Evolutionary conservation across 2,888 invertebrate species (phyloP).

Genomic region (Tetragnatha montana): DNA sequence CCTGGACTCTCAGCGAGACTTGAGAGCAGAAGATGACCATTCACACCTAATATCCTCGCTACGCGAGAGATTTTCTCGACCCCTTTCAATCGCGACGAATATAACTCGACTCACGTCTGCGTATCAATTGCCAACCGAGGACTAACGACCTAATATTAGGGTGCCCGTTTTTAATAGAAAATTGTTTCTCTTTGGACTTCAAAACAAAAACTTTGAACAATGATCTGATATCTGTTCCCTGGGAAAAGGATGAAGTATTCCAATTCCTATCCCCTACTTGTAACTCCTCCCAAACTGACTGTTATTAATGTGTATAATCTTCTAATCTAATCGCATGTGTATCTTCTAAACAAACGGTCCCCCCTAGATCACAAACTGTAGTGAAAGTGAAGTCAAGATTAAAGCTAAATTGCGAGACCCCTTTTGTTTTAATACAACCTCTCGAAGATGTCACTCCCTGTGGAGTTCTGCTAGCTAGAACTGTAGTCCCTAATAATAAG

Average conservation of each 20-base stretch:
- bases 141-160: background rate
- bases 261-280: too few species aligned
- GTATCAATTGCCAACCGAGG: too few species aligned
- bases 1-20: too few species aligned
- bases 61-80: too few species aligned
- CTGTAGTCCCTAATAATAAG: background rate
- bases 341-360: background rate
- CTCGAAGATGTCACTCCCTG: background rate
- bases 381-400: background rate
- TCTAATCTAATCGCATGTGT: too few species aligned
- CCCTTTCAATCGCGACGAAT: too few species aligned
- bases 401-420: background rate
- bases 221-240: background rate
- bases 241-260: background rate
- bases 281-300: background rate
- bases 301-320: background rate
- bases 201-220: background rate
- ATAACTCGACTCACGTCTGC: too few species aligned
- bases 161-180: background rate
- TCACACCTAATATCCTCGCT: too few species aligned
- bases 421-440: background rate
- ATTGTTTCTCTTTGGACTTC: background rate
- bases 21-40: too few species aligned
- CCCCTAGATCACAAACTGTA: background rate
- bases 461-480: background rate